Base-by-base conservation (phyloP, 2,113 vertebrate genomes). In the Gymnogyps californianus region DNA sequence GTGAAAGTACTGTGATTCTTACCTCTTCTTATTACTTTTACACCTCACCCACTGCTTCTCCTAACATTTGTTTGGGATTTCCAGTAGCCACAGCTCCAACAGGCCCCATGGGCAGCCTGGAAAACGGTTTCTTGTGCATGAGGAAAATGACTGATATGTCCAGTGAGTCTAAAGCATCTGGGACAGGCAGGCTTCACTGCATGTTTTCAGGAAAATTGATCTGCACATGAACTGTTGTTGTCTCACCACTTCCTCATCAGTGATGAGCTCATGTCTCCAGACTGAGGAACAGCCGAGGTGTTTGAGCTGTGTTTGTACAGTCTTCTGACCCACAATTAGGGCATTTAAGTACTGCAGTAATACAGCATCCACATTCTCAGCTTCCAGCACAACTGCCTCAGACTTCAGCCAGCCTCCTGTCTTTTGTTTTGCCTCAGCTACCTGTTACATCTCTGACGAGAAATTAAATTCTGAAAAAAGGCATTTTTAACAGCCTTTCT, bases 1-100 rank as follows among this genome's bases (percentile, higher is more conserved):
- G 74, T 57, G 80, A 59, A 89, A 89, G 72, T 71, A 66, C 57
- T 28, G 55, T 51, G 76, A 89, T 91, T 82, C 72, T 76, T 87
- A 38, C 69, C n/a, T 57, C 62, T 84, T 34, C 74, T 82, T 82
- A 44, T 15, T 71, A 69, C 74, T 65, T 79, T 79, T 62, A 34
- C 70, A 69, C 89, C 79, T 87, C 91, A 71, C 51, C 87, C 40
- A 16, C 42, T 28, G 80, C 47, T 89, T 64, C 78, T 93, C 65
- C 55, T 42, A 54, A 9, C 14, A 7, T 38, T 71, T 62, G 4
- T 62, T 51, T n/a, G 70, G 61, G 65, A n/a, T 71, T 76, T 72
- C 54, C 65, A 89, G 69, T 0, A 79, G 67, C 42, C 38, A 16
- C 32, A 61, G 40, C 25, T 62, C 64, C 76, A 72, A 11, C 11